Evolutionary conservation across 30 jellyfish, hydroid and myxozoan species (phyloP), one percentile per base, ranked within the genome.

Genomic region (Aurelia aurita complex sp. Pacific): DNA sequence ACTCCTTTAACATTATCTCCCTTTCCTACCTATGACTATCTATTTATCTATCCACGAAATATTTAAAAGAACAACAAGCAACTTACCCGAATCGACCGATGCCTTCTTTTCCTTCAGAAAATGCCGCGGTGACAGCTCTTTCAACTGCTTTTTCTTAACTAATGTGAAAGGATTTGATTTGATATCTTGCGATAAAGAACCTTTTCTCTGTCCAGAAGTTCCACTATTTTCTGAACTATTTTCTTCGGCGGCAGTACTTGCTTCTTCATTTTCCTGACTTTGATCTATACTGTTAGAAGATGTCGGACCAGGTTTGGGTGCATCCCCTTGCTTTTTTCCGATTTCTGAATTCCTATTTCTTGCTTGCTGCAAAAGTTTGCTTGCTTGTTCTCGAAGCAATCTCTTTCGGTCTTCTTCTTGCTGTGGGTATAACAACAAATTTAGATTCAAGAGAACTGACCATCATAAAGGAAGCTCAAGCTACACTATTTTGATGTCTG

Each of bases 341-440:
- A 86, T 7, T 33, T 80, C 90, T 4, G 91, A 87, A n/a, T 77
- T 67, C 67, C 88, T 80, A 40, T 9, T 81, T 62, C 81, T 89
- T 17, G 99, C 97, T 75, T 94, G 91, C 67, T 79, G 89, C 67
- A 94, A 63, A 61, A 94, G 87, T 53, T 85, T 89, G 85, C 91
- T 85, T 8, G 99, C 99, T 89, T 89, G 95, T 57, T 96, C 90
- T 14, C 99, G 95, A 3, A 94, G 90, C 81, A 89, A 64, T 54
- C 68, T 61, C 76, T 94, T 94, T 7, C 99, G 82, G 66, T 94
- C 97, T 61, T 88, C 97, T 70, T 94, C 99, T 88, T 89, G 97
- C 97, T 88, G 71, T n/a, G 57, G 14, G 57, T 0, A 9, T 46
- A 5, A 46, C 6, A 46, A 46, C 15, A 9, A 46, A 46, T 9